Conservation (phyloP, 2,888 invertebrate genomes). For the Allygus modestus region DNA sequence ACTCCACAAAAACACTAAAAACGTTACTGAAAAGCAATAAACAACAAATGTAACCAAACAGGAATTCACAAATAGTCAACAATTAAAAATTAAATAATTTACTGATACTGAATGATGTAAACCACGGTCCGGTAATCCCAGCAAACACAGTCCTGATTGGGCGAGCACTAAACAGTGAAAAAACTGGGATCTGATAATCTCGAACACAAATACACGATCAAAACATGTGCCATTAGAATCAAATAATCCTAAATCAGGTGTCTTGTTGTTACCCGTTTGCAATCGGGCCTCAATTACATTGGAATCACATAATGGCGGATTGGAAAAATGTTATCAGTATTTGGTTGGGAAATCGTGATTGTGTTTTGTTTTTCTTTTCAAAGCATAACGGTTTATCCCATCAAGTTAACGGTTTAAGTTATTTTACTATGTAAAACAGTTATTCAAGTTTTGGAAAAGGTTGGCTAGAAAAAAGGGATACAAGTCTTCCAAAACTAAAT, state of each 20-base stretch:
- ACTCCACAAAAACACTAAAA: too few relatives aligned
- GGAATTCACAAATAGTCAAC: not conserved
- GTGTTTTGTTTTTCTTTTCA: conserved; percentile 36
- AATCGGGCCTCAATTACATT: conserved; percentile 46
- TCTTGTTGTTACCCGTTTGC: conserved; percentile 28
- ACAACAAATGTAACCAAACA: too few relatives aligned
- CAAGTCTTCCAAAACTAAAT: too few relatives aligned
- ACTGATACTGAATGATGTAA: not conserved
- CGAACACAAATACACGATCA: conserved; percentile 53
- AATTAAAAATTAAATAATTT: conserved; percentile 13
- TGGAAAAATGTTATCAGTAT: conserved; percentile 42
- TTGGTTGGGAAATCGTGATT: not conserved
- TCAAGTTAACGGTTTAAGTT: too few relatives aligned
- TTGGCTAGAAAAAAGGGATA: too few relatives aligned
- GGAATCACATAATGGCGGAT: conserved; percentile 56
- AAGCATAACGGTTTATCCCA: not conserved
- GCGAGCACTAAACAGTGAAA: conserved; percentile 35
- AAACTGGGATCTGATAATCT: conserved; percentile 43
- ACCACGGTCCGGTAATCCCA: conserved; percentile 9
- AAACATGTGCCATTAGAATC: conserved; percentile 58
- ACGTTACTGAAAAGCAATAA: too few relatives aligned
- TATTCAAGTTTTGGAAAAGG: too few relatives aligned
- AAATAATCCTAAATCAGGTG: conserved; percentile 58
- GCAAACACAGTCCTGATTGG: conserved; percentile 40
- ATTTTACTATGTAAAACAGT: too few relatives aligned